Evolutionary conservation across 2,888 invertebrate species (phyloP).

Genomic region (Perithous albicinctus): DNA sequence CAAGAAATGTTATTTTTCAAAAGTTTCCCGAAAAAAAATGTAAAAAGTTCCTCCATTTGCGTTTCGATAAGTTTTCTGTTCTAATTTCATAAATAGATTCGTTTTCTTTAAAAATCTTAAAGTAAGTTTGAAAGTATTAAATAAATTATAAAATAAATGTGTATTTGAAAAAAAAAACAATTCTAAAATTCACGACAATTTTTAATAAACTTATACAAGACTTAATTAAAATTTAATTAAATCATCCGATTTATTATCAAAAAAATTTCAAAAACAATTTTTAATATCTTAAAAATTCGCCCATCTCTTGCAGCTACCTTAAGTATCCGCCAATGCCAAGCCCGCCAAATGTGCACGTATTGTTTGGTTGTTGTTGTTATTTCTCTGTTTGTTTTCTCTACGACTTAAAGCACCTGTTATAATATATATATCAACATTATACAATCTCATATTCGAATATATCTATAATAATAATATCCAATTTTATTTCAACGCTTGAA

Average conservation of each 20-base stretch:
- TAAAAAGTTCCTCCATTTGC: too few species aligned
- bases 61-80: too few species aligned
- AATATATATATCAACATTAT: slow-evolving; percentile 67
- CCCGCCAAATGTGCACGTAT: slow-evolving; percentile 46
- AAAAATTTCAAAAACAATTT: neutral
- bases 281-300: neutral
- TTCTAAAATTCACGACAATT: neutral
- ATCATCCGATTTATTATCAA: neutral
- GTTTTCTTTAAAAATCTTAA: too few species aligned
- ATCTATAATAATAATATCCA: slow-evolving; percentile 65
- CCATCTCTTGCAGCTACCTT: slow-evolving; percentile 52
- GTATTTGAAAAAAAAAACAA: too few species aligned
- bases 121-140: too few species aligned
- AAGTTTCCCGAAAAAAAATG: too few species aligned
- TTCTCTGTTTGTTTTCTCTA: slow-evolving; percentile 53
- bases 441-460: slow-evolving; percentile 66
- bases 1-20: too few species aligned
- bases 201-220: neutral
- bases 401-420: slow-evolving; percentile 65
- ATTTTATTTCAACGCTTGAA: slow-evolving; percentile 66
- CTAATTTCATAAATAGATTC: too few species aligned
- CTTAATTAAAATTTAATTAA: neutral
- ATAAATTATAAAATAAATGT: too few species aligned
- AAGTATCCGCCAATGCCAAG: slow-evolving; percentile 40
- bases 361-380: too few species aligned